Evolutionary conservation across 2,888 invertebrate species (phyloP), one percentile per base, ranked within the genome.

Genomic region (Lucinisca nassula): DNA sequence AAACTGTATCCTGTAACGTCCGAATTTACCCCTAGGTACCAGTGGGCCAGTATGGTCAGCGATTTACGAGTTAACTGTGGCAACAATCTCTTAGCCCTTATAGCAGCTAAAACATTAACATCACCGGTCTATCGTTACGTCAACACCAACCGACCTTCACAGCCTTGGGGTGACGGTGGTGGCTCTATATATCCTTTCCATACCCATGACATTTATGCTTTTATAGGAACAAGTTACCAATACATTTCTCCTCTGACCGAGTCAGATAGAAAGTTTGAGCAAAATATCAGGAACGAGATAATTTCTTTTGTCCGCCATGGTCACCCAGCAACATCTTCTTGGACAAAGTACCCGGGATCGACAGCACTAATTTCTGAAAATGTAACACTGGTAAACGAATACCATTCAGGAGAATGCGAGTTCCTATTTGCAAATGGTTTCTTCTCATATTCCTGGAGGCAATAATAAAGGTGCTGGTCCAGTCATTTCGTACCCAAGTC

Each of bases 61-160:
- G 95, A 95, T 78, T 82, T 95, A 12, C 82, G 95, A 6, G 93
- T 93, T 24, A 92, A 90, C 10, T 95, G 95, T 82, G 94, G 94
- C 0, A 91, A 92, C 1, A 89, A 93, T 67, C 82, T 88, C 2
- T 76, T 95, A 27, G 91, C 92, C 0, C 75, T 87, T 21, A 81
- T 89, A 0, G 88, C 93, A 1, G 85, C 92, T 0, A 78, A 72
- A 35, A 78, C 87, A 0, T 91, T 92, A n/a, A 85, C 86, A 55
- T 90, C 92, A 30, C 85, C 89, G 0, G 92, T 95, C 0, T 94
- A 90, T 73, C 90, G 94, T 17, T 95, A 95, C 82, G 88, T 94
- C 17, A 84, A 92, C 6, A 92, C 91, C 10, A 80, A 67, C 35
- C 32, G 67, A 35, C 67, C 67, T 6, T 67, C 67, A 10, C 32